Conservation (phyloP, 1,140 invertebrate genomes). For the Elymnias hypermnestra region DNA sequence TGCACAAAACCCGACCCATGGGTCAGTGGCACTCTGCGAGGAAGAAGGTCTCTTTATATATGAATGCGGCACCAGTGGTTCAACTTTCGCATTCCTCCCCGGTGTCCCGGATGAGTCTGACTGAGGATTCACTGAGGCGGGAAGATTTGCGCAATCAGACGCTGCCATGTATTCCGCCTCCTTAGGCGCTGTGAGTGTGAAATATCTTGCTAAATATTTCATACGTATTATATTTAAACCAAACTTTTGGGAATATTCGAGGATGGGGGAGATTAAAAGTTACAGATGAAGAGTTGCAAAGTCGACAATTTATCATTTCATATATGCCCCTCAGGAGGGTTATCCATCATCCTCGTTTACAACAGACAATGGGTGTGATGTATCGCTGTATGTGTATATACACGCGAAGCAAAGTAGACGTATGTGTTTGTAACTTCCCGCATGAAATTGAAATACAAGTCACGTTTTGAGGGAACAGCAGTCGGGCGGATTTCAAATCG, state of each 20-base stretch:
- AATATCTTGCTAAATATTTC: too few relatives aligned
- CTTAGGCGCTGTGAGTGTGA: too few relatives aligned
- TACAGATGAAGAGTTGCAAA: slow-evolving; percentile 5
- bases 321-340: slow-evolving; percentile 4
- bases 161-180: too few relatives aligned
- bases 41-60: too few relatives aligned
- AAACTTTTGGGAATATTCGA: not conserved
- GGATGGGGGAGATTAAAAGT: not conserved
- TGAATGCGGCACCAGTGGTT: too few relatives aligned
- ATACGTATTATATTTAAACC: too few relatives aligned
- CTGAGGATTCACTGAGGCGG: too few relatives aligned
- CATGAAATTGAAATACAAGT: slow-evolving; percentile 2
- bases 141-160: too few relatives aligned
- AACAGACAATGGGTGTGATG: not conserved
- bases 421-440: not conserved
- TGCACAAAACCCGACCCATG: too few relatives aligned
- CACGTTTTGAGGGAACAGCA: slow-evolving; percentile 5
- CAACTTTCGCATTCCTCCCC: too few relatives aligned
- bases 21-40: too few relatives aligned
- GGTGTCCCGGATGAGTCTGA: too few relatives aligned
- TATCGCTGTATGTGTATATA: not conserved
- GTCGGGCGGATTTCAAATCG: slow-evolving; percentile 6
- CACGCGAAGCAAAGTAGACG: not conserved
- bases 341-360: slow-evolving; percentile 7
- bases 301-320: slow-evolving; percentile 4